Evolutionary conservation across 1,140 invertebrate species (phyloP), one percentile per base, ranked within the genome.

Genomic region (Daktulosphaira vitifoliae): DNA sequence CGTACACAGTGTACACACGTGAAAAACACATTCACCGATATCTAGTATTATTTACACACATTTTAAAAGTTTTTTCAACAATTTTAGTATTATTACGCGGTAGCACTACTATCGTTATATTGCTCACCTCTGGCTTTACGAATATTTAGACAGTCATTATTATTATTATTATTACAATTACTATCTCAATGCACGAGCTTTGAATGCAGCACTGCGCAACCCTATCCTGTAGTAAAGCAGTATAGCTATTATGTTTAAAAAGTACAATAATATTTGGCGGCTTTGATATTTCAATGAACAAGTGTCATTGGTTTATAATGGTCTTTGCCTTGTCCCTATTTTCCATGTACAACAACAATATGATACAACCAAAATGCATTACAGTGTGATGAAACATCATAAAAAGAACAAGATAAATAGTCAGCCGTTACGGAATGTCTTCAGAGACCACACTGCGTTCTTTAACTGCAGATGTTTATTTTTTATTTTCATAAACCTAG

Each of bases 271-370:
- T n/a, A 15, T 51, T 51, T 42, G 15, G 38, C 22, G 29, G 29
- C 25, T 25, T 16, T 22, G 38, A 56, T n/a, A 37, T 15, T 44
- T 56, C 53, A 25, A 54, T 29, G n/a, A 42, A 56, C n/a, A 56
- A 13, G 38, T 39, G 15, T 56, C 20, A 56, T 44, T 59, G 23
- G 26, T 59, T 59, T 59, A 42, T 42, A 46, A 25, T 59, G 23
- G 39, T 44, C 29, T 33, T 6, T 33, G 29, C 11, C 29, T 5
- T 33, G 11, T 33, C n/a, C 23, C 39, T 13, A 26, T 59, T 18
- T 25, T 59, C 22, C 42, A 16, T 59, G 18, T 44, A n/a, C 54
- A 59, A 59, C 25, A 44, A 44, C 54, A 3, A 25, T 59, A 44
- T 25, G 42, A 44, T 44, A 18, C n/a, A n/a, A 26, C 23, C 42